Conservation (phyloP, 2,888 invertebrate species). For the Sclerodermus sp. region DNA sequence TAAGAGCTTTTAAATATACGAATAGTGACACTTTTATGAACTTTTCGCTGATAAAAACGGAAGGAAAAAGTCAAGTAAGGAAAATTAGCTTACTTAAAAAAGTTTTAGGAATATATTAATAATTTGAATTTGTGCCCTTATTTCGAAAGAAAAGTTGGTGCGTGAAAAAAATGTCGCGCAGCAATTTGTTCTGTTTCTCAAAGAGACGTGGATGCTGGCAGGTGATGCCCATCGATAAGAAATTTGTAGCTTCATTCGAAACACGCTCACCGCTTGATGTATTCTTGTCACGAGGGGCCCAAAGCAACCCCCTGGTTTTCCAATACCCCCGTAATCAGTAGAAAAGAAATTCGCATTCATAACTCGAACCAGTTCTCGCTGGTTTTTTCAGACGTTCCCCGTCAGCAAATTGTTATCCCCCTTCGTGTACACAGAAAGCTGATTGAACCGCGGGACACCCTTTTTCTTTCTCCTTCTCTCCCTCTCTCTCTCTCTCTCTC, state of each 20-base stretch:
- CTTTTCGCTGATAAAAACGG: no score
- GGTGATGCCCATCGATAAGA: no score
- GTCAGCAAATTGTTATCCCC: conserved; percentile 44
- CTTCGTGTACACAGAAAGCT: conserved; percentile 25
- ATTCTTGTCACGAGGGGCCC: conserved; percentile 49
- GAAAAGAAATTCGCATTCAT: conserved; percentile 52
- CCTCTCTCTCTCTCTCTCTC: conserved; percentile 11
- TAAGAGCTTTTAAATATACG: no score
- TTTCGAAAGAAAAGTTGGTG: no score
- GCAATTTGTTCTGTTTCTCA: no score
- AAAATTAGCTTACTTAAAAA: no score
- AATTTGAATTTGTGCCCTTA: no score
- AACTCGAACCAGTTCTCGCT: conserved; percentile 33
- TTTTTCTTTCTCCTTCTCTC: conserved; percentile 10
- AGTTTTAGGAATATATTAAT: no score
- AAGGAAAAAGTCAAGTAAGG: no score
- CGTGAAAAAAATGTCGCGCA: no score
- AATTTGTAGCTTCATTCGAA: conserved; percentile 30
- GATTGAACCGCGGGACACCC: conserved; percentile 23
- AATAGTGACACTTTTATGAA: no score
- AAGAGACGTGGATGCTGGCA: no score
- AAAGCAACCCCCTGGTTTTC: conserved; percentile 23
- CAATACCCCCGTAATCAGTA: conserved; percentile 42
- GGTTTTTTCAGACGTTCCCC: conserved; percentile 3
- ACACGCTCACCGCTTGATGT: conserved; percentile 44